Evolutionary conservation across 2,797 vertebrate genomes (phyloP).

Genomic region (Mareca penelope): DNA sequence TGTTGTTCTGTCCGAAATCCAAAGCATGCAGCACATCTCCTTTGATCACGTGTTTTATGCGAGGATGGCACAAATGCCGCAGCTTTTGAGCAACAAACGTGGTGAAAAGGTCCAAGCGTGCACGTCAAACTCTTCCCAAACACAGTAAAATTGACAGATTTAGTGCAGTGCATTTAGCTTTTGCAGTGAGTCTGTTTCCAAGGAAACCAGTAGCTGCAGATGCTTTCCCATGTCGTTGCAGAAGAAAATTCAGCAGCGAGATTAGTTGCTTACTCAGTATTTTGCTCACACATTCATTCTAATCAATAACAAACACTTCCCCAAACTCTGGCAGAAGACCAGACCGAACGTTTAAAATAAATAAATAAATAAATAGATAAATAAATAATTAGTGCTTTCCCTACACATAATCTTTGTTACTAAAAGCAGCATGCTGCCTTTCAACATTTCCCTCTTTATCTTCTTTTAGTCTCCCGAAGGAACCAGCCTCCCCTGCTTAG

Average conservation of each 20-base stretch:
- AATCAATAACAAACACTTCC: not conserved
- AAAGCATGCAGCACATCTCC: not conserved
- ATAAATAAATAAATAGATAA: not conserved
- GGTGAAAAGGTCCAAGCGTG: not conserved
- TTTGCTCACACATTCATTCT: not conserved
- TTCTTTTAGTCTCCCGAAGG: not conserved
- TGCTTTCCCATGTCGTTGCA: not conserved
- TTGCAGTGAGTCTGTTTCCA: constrained; percentile 56
- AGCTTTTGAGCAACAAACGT: not conserved
- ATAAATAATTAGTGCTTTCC: not conserved
- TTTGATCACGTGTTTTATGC: not conserved
- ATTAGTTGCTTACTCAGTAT: not conserved
- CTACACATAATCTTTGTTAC: not conserved
- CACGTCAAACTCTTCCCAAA: constrained; percentile 23
- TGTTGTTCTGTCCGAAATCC: constrained; percentile 8
- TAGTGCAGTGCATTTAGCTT: constrained; percentile 9
- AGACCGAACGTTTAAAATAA: not conserved
- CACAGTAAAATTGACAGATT: constrained; percentile 5
- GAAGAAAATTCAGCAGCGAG: not conserved
- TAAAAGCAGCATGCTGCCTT: not conserved
- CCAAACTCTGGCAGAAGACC: not conserved
- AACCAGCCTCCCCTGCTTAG: not conserved
- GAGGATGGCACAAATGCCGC: not conserved
- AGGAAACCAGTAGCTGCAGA: constrained; percentile 61
- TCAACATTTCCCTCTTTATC: not conserved